Evolutionary conservation across 1,140 invertebrate genomes (phyloP).

Genomic region (Chrysopa pallens): DNA sequence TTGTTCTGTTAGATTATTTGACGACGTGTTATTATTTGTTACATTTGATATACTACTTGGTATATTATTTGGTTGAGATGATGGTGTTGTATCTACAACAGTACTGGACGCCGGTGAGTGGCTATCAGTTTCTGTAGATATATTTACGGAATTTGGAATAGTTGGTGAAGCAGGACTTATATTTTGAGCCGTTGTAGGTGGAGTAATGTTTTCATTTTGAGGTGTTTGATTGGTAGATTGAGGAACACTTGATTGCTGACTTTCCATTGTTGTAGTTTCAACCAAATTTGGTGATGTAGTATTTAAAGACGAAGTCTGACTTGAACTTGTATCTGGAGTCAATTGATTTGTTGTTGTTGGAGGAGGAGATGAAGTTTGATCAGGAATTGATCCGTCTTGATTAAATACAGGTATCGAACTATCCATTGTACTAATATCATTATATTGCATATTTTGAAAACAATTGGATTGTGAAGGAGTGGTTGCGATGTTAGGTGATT

Average conservation of each 20-base stretch:
- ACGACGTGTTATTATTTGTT: not conserved
- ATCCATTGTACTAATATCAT: not conserved
- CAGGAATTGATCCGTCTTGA: constrained; percentile 16
- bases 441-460: not conserved
- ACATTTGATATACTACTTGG: not conserved
- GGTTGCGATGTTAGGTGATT: constrained; percentile 2
- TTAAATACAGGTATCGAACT: constrained; percentile 12
- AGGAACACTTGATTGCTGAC: constrained; percentile 10
- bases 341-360: constrained; percentile 1
- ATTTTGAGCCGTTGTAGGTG: constrained; percentile 2
- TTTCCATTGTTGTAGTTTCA: constrained; percentile 2
- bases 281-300: not conserved
- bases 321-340: not conserved
- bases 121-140: too few relatives aligned
- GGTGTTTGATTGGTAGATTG: constrained; percentile 7
- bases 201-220: constrained; percentile 11
- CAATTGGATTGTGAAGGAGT: constrained; percentile 3
- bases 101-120: too few relatives aligned
- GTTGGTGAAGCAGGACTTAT: constrained; percentile 5
- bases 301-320: not conserved
- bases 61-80: not conserved
- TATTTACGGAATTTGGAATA: not conserved
- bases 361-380: constrained; percentile 3
- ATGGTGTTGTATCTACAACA: too few relatives aligned
- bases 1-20: too few relatives aligned